phyloP scores from a whole-genome alignment of 1,140 invertebrate species.

The Ips typographus region DNA sequence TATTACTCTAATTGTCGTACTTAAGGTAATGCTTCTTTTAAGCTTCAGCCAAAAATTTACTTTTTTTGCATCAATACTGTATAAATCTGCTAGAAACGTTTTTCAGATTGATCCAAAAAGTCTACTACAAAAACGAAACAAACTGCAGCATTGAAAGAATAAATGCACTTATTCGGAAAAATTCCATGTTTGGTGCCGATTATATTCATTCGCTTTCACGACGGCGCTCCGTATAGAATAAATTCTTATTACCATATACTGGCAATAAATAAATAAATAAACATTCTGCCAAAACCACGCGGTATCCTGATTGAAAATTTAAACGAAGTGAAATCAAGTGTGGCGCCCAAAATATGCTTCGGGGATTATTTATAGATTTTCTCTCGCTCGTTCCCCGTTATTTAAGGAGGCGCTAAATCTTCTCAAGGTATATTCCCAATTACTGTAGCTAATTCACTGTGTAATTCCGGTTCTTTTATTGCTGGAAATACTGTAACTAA shows the following conservation, averaged over 20 bases:
- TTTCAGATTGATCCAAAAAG: too few species aligned
- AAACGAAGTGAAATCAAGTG: constrained; percentile 46
- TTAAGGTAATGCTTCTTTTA: too few species aligned
- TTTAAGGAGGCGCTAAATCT: constrained; percentile 47
- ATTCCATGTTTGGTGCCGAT: too few species aligned
- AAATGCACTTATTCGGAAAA: too few species aligned
- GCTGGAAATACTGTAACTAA: too few species aligned
- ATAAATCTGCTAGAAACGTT: too few species aligned
- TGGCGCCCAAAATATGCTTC: constrained; percentile 34
- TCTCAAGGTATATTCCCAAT: constrained; percentile 50
- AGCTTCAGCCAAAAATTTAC: too few species aligned
- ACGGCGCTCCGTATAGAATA: neutral
- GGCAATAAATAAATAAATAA: constrained; percentile 25
- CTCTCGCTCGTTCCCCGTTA: constrained; percentile 44
- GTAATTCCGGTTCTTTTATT: constrained; percentile 31
- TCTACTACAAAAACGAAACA: too few species aligned
- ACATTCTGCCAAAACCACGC: constrained; percentile 15
- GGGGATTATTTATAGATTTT: constrained; percentile 36
- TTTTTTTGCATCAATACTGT: too few species aligned
- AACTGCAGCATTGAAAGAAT: too few species aligned
- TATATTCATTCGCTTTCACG: neutral
- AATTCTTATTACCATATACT: neutral
- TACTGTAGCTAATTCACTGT: constrained; percentile 50
- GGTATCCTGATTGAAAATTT: constrained; percentile 34
- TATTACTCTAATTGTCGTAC: too few species aligned